Percentiles rank a stretch among this genome's conserved stretches.
Conservation (phyloP, 2,113 vertebrate genomes). For the Recurvirostra avosetta region DNA sequence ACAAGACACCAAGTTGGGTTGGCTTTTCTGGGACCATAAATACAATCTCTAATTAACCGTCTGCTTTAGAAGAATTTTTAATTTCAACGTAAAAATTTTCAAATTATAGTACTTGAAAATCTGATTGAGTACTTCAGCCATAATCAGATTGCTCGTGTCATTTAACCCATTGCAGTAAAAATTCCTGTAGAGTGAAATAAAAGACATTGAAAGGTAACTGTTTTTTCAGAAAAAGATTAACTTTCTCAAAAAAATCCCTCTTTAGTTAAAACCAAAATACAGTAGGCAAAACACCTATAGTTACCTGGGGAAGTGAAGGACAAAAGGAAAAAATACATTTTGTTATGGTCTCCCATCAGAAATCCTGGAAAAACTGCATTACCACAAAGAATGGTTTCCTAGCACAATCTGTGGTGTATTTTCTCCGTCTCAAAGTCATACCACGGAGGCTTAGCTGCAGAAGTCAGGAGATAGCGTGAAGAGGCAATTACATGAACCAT, state of each 20-base stretch:
- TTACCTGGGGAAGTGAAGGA: background rate
- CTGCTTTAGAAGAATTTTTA: background rate
- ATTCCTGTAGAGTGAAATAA: background rate
- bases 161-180: background rate
- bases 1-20: background rate
- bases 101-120: background rate
- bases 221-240: background rate
- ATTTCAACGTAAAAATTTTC: background rate
- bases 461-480: conserved; percentile 4
- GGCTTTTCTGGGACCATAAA: background rate
- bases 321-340: background rate
- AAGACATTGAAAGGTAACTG: background rate
- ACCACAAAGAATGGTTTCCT: background rate
- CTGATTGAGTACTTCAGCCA: background rate
- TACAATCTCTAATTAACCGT: background rate
- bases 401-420: background rate
- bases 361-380: background rate
- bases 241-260: background rate
- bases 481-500: conserved; percentile 39
- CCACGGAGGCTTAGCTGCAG: background rate
- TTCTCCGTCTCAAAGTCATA: background rate
- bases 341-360: background rate
- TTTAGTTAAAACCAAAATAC: background rate
- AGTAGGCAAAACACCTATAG: background rate
- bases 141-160: background rate